Base-by-base conservation (phyloP, 2,113 vertebrate genomes). In the Eublepharis macularius region DNA sequence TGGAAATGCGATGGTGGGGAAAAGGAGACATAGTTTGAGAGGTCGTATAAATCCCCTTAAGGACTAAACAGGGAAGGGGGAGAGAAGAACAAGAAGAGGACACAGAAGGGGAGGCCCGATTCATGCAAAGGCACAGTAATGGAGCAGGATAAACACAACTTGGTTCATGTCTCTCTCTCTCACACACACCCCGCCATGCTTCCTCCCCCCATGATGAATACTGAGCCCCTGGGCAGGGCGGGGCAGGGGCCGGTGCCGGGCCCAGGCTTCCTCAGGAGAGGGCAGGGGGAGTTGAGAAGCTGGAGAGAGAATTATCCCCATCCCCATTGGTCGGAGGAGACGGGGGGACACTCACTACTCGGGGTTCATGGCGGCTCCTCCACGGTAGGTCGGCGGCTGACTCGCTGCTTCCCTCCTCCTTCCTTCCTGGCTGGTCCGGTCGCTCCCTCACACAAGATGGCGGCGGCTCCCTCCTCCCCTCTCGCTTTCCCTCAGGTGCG, bases 351-450 rank as follows among this genome's bases (percentile, higher is more conserved):
- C 84, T 85, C 76, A 85, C 84, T 85, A 85, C 21, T 85, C 84
- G 68, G 84, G 84, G 76, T 85, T 85, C 84, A 85, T 85, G 84
- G 76, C 66, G 83, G 76, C 83, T 85, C 75, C 75, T 85, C 75
- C 75, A 76, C 83, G 83, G 74, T n/a, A 39, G 82, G 68, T 51
- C 45, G 80, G 54, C 73, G 83, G 83, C 75, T 69, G 65, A 21
- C 60, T 4, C 1, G 63, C 39, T 19, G 75, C 83, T 84, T n/a
- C 72, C 57, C 73, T 76, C 57, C 68, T 69, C 81, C 65, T 57
- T 51, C 76, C 83, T 57, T 19, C 12, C 76, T 79, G 39, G 65
- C 82, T 32, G 45, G 17, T 60, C 76, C 76, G 66, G 76, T 85
- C 83, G 66, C 83, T 79, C 36, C 70, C 84, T 80, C 66, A 43